Evolutionary conservation across 2,113 vertebrate species (phyloP).

Genomic region (Passerina amoena): DNA sequence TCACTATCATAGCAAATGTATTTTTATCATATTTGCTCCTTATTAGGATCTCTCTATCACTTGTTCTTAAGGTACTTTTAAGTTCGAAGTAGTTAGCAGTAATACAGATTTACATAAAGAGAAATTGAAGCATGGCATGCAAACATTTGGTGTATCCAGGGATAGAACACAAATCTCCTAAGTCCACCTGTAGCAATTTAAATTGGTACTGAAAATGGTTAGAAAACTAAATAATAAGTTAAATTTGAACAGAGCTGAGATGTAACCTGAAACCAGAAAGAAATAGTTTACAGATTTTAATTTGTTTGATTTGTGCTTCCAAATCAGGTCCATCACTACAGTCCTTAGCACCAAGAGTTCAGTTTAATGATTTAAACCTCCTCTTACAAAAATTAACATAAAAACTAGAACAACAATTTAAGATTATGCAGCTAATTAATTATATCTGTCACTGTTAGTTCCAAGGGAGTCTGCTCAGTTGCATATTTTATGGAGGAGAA

Average conservation of each 20-base stretch:
- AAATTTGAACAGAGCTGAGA: background rate
- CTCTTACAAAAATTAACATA: slow-evolving; percentile 45
- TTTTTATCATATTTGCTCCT: background rate
- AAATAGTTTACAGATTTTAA: background rate
- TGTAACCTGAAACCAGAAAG: background rate
- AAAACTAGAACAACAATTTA: slow-evolving; percentile 3
- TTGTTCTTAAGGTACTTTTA: background rate
- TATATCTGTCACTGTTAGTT: slow-evolving; percentile 15
- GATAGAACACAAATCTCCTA: background rate
- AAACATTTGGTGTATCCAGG: background rate
- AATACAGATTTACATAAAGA: background rate
- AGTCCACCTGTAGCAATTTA: background rate
- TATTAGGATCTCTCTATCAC: background rate
- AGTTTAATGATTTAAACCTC: slow-evolving; percentile 42
- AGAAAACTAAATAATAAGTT: background rate
- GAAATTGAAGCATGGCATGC: background rate
- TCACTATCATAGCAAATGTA: background rate
- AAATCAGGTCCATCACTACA: background rate
- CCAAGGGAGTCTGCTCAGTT: slow-evolving; percentile 2
- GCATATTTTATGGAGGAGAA: slow-evolving; percentile 32
- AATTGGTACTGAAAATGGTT: background rate
- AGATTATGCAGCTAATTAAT: slow-evolving; percentile 51
- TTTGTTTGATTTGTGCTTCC: slow-evolving; percentile 9
- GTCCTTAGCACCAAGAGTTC: background rate
- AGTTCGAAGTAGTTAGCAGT: background rate